Evolutionary conservation across 2,113 vertebrate genomes (phyloP), one percentile per base, ranked within the genome.

Genomic region (Eira barbara): DNA sequence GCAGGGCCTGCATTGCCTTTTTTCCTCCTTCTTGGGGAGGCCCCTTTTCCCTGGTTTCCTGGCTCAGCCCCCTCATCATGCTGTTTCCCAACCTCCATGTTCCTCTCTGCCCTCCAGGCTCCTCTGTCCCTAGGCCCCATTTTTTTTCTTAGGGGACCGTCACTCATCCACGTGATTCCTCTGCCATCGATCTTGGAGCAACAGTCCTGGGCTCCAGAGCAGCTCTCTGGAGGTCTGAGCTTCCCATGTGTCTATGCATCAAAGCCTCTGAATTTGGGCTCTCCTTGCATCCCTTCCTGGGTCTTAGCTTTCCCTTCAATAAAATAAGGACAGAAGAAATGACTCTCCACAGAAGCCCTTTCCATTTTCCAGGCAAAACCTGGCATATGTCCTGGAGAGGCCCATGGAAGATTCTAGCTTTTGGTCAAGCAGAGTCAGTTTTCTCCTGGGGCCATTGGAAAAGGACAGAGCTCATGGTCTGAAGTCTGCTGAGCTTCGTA

Each of bases 111-210:
- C 36, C 4, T 65, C 31, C 63, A 8, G 0, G 5, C 23, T 0
- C 31, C 34, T 57, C 25, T 25, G 55, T 47, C 23, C 14, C 45
- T n/a, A n/a, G 29, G 27, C 31, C 17, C 45, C 4, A 6, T 31
- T 45, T 23, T 36, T 4, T 74, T 47, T 71, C 39, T 7, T 25
- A 73, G 83, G 63, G 34, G 42, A 23, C 45, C 7, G 1, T 55
- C 27, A 13, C 42, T 20, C 1, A 7, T n/a, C 31, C 14, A 5
- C 0, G 0, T 11, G 29, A 12, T 18, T 88, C 34, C 80, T 80
- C 18, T 14, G 15, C 20, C 17, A 11, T 8, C 17, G 34, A 17
- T 65, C 49, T 69, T 36, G 20, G 85, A 31, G 55, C 45, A 39
- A 7, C 27, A 27, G 73, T 29, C 14, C 13, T 1, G 27, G 39